Evolutionary conservation across 1,140 invertebrate species (phyloP).

Genomic region (Bombus waltoni): DNA sequence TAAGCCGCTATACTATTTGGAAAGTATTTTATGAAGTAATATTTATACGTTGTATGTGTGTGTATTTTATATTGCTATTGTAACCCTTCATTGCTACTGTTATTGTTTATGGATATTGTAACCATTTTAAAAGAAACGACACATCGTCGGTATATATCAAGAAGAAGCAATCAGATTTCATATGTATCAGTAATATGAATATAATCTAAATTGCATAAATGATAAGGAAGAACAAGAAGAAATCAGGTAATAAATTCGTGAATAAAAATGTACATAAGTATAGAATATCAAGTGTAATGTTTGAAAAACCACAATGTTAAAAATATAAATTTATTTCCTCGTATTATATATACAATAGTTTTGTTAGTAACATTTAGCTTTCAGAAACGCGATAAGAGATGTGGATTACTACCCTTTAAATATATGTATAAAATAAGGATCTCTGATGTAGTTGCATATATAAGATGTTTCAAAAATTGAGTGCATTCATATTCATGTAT

Average conservation of each 20-base stretch:
- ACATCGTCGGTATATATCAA: not conserved
- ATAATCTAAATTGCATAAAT: not conserved
- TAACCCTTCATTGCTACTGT: not conserved
- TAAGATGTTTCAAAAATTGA: not conserved
- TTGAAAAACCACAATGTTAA: not conserved
- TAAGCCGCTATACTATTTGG: not conserved
- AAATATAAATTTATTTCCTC: slow-evolving; percentile 34
- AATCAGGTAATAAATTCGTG: slow-evolving; percentile 14
- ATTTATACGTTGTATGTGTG: not conserved
- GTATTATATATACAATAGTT: slow-evolving; percentile 38
- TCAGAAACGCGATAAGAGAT: not conserved
- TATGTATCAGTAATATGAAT: not conserved
- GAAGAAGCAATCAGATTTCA: slow-evolving; percentile 11
- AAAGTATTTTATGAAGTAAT: slow-evolving; percentile 6
- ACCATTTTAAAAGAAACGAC: not conserved
- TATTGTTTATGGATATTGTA: not conserved
- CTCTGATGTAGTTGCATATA: not conserved
- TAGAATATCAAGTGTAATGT: not conserved
- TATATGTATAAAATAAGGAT: not conserved
- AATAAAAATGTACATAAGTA: slow-evolving; percentile 44
- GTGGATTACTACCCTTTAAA: not conserved
- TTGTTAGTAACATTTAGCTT: slow-evolving; percentile 36
- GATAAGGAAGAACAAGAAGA: slow-evolving; percentile 15
- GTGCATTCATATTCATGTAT: not conserved
- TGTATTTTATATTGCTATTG: slow-evolving; percentile 18